Conservation (phyloP, 2,888 invertebrate genomes). For the Harmothoe impar region DNA sequence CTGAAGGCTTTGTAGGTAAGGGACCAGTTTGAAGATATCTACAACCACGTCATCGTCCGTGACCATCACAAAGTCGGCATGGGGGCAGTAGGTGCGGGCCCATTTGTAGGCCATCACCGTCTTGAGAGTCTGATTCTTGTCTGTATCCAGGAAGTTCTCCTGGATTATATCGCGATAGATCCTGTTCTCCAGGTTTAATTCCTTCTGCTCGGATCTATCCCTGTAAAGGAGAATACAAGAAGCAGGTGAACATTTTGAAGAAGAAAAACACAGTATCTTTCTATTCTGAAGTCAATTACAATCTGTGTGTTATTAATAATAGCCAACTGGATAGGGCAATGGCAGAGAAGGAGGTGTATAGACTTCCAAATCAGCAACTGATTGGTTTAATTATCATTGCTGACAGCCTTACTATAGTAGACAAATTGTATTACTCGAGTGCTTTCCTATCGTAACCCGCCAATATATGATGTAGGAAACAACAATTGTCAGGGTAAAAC, state of each 20-base stretch:
- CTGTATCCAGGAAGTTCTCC: conserved; percentile 55
- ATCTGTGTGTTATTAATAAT: too few species aligned
- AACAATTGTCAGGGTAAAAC: too few species aligned
- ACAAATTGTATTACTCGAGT: too few species aligned
- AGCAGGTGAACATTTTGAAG: not conserved
- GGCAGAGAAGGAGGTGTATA: too few species aligned
- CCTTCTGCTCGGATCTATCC: not conserved
- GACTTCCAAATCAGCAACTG: too few species aligned
- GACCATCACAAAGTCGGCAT: conserved; percentile 67
- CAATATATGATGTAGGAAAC: too few species aligned
- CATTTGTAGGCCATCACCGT: conserved; percentile 61
- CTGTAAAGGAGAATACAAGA: not conserved
- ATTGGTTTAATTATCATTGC: too few species aligned
- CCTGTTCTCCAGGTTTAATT: conserved; percentile 42
- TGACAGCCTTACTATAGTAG: too few species aligned
- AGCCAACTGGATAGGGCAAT: too few species aligned
- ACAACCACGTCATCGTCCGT: conserved; percentile 69
- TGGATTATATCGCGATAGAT: conserved; percentile 59
- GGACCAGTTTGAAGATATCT: conserved; percentile 70
- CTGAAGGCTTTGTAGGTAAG: conserved; percentile 66
- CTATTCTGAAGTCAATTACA: too few species aligned
- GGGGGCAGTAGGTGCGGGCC: conserved; percentile 59
- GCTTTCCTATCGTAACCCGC: too few species aligned
- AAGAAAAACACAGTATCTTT: too few species aligned
- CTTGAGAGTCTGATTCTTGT: conserved; percentile 39